Evolutionary conservation across 2,888 invertebrate genomes (phyloP).

Genomic region (Heliconius charithonia): DNA sequence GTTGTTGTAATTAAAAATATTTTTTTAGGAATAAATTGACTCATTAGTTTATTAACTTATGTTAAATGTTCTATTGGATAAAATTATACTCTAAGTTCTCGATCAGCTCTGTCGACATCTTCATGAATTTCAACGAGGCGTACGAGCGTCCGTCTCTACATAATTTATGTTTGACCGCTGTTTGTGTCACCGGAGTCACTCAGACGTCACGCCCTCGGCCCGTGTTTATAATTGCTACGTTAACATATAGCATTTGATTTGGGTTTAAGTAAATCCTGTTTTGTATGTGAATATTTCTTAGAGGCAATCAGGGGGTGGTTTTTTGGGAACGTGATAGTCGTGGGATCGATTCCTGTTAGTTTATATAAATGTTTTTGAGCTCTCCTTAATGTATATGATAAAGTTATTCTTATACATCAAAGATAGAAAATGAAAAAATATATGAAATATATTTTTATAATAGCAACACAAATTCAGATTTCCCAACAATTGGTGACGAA

Average conservation of each 20-base stretch:
- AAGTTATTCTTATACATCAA: too few species aligned
- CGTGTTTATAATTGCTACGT: not conserved
- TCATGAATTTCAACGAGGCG: conserved; percentile 65
- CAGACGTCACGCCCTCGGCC: not conserved
- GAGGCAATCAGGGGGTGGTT: not conserved
- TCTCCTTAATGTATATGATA: too few species aligned
- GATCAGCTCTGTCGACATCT: conserved; percentile 59
- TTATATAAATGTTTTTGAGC: too few species aligned
- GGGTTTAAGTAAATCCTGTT: too few species aligned
- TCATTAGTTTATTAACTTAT: not conserved
- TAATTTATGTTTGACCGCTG: conserved; percentile 29
- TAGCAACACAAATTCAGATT: not conserved
- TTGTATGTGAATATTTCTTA: not conserved
- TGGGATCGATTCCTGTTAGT: not conserved
- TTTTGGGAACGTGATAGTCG: not conserved
- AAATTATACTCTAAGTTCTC: conserved; percentile 22
- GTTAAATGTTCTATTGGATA: not conserved
- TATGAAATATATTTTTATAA: not conserved
- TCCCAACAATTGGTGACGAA: not conserved
- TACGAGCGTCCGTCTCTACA: conserved; percentile 22
- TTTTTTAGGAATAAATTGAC: too few species aligned
- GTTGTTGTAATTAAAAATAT: too few species aligned
- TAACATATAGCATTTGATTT: not conserved
- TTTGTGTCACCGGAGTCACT: conserved; percentile 22
- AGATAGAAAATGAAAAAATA: not conserved